Conservation (phyloP, 2,888 invertebrate genomes). For the Pycnomerus fuliginosus region DNA sequence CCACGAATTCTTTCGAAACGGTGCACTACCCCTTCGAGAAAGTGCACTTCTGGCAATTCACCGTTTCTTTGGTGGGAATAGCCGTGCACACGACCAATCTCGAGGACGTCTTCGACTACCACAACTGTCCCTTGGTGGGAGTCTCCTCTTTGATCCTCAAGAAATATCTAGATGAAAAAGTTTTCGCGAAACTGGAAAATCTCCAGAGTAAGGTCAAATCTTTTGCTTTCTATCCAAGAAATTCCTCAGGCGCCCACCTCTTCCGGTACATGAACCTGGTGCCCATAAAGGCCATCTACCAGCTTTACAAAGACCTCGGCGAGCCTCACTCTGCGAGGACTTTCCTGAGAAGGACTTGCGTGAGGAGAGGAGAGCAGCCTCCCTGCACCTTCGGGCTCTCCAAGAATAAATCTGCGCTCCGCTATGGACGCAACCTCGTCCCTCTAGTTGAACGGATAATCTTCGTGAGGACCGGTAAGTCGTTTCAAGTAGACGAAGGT, state of each 20-base stretch:
- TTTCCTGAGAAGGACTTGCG: slow-evolving; percentile 35
- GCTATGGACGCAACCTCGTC: neutral
- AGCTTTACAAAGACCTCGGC: slow-evolving; percentile 38
- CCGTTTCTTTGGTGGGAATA: slow-evolving; percentile 56
- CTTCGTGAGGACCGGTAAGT: neutral
- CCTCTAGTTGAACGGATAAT: slow-evolving; percentile 3
- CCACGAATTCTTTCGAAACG: slow-evolving; percentile 52
- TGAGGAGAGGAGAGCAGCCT: slow-evolving; percentile 26
- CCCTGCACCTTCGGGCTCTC: slow-evolving; percentile 32
- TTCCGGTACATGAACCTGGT: slow-evolving; percentile 37
- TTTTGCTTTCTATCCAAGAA: neutral
- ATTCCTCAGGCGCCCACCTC: too few relatives aligned
- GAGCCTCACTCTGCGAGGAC: slow-evolving; percentile 38
- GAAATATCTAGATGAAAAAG: slow-evolving; percentile 55
- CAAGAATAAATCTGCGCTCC: neutral
- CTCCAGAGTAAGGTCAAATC: slow-evolving; percentile 4
- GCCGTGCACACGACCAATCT: slow-evolving; percentile 53
- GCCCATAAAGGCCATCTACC: slow-evolving; percentile 38
- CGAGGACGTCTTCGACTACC: slow-evolving; percentile 22
- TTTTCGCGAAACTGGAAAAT: slow-evolving; percentile 49
- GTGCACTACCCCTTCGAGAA: slow-evolving; percentile 61
- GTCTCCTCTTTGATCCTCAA: slow-evolving; percentile 57
- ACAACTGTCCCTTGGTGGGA: slow-evolving; percentile 54
- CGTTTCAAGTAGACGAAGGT: slow-evolving; percentile 10
- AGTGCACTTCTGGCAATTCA: slow-evolving; percentile 64